These are phyloP conservation scores for Cephus pygmeus DNA, from an alignment of 2,888 invertebrate genomes.

Conservation along the genomic window DNA sequence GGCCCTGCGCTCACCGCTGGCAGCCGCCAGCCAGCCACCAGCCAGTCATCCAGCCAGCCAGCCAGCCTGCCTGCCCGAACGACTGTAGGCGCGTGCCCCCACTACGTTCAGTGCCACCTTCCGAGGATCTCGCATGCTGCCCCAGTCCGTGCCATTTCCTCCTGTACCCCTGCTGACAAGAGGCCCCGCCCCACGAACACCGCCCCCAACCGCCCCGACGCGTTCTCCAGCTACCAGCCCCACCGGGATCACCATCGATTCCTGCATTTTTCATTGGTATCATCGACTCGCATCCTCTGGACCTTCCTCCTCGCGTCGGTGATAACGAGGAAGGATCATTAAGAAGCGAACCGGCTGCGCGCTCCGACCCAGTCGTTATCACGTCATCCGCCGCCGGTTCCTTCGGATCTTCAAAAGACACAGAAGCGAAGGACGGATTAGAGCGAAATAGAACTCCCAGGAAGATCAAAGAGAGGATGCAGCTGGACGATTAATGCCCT, in stretches of 20 bases:
- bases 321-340: not conserved
- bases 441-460: not conserved
- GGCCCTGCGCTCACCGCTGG: slow-evolving; percentile 59
- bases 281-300: not conserved
- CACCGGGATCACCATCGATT: not conserved
- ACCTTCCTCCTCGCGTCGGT: not conserved
- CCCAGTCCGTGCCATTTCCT: slow-evolving; percentile 8
- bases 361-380: not conserved
- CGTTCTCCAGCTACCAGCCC: not conserved
- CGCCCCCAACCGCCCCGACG: slow-evolving; percentile 41
- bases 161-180: slow-evolving; percentile 21
- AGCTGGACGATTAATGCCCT: not conserved
- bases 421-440: not conserved
- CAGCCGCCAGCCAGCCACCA: slow-evolving; percentile 40
- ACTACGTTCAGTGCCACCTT: not conserved
- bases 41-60: slow-evolving; percentile 34
- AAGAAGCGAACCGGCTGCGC: not conserved
- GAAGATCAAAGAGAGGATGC: not conserved
- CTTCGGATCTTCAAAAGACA: not conserved
- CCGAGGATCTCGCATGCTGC: not conserved
- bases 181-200: slow-evolving; percentile 31
- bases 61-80: slow-evolving; percentile 1
- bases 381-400: not conserved
- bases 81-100: not conserved
- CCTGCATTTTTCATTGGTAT: not conserved